These are phyloP conservation scores for Rhodinocichla rosea DNA, from an alignment of 2,113 vertebrate species.

Conservation along the genomic window DNA sequence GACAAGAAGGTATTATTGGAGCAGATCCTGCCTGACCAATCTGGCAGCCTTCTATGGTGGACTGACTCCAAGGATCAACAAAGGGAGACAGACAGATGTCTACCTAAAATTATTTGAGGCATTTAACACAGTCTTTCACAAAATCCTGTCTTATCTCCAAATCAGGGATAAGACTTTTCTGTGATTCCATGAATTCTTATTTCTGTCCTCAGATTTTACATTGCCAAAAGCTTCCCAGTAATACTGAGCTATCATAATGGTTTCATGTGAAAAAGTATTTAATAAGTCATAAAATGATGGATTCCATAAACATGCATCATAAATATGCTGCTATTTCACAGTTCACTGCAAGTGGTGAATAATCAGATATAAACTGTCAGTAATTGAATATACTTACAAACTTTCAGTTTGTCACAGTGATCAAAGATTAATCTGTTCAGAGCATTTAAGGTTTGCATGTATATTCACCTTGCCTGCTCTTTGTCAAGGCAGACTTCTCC, in stretches of 20 bases:
- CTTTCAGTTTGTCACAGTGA: background rate
- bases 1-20: background rate
- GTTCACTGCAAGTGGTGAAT: background rate
- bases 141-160: background rate
- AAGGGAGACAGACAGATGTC: background rate
- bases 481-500: background rate
- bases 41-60: background rate
- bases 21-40: background rate
- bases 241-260: background rate
- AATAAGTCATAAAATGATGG: background rate
- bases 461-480: background rate
- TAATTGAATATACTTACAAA: background rate
- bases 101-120: background rate
- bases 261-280: background rate
- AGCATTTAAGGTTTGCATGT: background rate
- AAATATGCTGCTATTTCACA: background rate
- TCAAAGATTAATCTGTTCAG: background rate
- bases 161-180: background rate
- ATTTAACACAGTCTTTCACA: background rate
- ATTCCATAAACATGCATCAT: background rate
- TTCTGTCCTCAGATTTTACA: background rate
- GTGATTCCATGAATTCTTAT: background rate
- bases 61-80: accelerated
- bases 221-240: background rate
- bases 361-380: background rate